Base-by-base conservation (phyloP, 2,113 vertebrate species). In the Dromiciops gliroides region DNA sequence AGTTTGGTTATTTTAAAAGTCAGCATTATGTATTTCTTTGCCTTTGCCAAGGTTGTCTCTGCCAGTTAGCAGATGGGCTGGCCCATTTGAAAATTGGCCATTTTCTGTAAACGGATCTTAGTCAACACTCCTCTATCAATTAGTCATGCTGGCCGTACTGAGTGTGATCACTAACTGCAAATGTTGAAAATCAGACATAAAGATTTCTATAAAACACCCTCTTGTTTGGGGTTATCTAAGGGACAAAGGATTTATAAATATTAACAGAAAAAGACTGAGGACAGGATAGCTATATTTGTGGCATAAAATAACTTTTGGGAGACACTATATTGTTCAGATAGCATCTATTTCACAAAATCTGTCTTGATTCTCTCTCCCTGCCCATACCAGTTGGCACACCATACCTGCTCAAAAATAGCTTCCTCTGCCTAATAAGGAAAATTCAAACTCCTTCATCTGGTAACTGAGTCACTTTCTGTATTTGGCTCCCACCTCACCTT, bases 1-100 rank as follows among this genome's bases (percentile, higher is more conserved):
- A 92, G 95, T 97, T 95, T 51, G 16, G 92, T 94, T 94, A 93
- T 90, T 95, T 11, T 48, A 93, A 91, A 56, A 1, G 22, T 23
- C 44, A 67, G 44, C 4, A 44, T 8, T 94, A 48, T 94, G 31
- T 90, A 83, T 14, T 7, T 19, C 11, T 10, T 92, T 91, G 44
- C 0, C 28, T 4, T 95, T 60, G 56, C 48, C 51, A 92, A 51
- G 51, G 44, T 37, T n/a, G 44, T 93, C 23, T 24, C 53, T 94
- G 24, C 53, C 83, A 83, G 0, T 94, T n/a, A 83, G 11, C 25
- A 60, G 48, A 89, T 28, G 49, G 8, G 10, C 26, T 19, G 23
- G 67, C n/a, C 37, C 24, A 31, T 0, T 22, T 92, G 44, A 92
- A 92, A 95, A 51, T 8, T 93, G 88, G 2, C 49, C 95, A 22